Percentiles rank a stretch among this genome's conserved stretches.
These are phyloP conservation scores for Netelia virgata DNA, from an alignment of 2,888 invertebrate genomes.

Conservation along the genomic window DNA sequence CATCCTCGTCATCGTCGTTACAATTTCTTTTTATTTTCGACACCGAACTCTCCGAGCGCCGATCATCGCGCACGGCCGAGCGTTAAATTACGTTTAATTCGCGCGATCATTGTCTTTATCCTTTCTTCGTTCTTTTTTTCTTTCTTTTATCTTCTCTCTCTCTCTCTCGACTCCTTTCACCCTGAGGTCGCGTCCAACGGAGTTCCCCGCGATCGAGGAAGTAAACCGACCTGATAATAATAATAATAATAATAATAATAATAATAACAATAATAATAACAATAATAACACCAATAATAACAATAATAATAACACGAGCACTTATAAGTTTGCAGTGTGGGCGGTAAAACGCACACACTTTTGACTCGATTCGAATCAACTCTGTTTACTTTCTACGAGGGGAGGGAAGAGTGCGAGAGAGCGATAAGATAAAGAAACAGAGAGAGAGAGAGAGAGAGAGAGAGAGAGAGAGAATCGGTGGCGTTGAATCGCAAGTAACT, in stretches of 20 bases:
- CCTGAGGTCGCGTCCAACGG: conserved; percentile 36
- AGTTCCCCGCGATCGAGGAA: neutral
- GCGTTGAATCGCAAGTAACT: conserved; percentile 35
- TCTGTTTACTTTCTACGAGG: conserved; percentile 79
- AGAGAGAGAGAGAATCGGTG: conserved; percentile 55
- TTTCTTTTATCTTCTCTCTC: conserved; percentile 20
- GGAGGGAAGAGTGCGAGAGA: conserved; percentile 61
- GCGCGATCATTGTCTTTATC: conserved; percentile 35
- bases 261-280: neutral
- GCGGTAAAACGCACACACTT: conserved; percentile 13
- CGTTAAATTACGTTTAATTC: conserved; percentile 68
- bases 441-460: neutral
- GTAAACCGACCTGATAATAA: conserved; percentile 7
- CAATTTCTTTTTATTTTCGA: conserved; percentile 38
- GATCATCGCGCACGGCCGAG: conserved; percentile 67
- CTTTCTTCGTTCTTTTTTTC: neutral
- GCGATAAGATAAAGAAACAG: neutral
- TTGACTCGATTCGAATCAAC: conserved; percentile 58
- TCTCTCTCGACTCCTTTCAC: conserved; percentile 44
- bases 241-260: neutral
- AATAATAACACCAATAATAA: neutral
- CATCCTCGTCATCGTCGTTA: neutral
- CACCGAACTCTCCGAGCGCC: conserved; percentile 43
- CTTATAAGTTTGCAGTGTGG: neutral
- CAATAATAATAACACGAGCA: neutral